phyloP scores from a whole-genome alignment of 1,140 invertebrate species.

The Papilio xuthus region DNA sequence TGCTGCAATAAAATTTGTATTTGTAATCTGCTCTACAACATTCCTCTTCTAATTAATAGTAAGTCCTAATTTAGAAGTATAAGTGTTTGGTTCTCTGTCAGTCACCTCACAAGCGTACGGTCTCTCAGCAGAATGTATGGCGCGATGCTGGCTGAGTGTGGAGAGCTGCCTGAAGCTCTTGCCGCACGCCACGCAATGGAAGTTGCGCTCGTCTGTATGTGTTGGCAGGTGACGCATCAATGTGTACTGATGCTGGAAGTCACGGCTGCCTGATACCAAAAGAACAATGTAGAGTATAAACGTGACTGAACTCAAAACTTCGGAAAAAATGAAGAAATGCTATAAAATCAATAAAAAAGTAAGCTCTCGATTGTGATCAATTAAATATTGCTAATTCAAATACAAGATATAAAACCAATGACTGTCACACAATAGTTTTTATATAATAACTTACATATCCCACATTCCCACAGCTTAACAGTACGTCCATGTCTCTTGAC shows the following conservation, averaged over 20 bases:
- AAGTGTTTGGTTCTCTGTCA: background rate
- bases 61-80: background rate
- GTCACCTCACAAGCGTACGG: conserved; percentile 87
- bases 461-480: conserved; percentile 86
- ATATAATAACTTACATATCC: conserved; percentile 83
- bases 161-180: conserved; percentile 91
- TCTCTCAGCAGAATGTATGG: conserved; percentile 87
- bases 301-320: too few species aligned
- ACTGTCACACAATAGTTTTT: background rate
- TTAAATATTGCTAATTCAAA: too few species aligned
- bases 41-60: background rate
- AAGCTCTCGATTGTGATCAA: too few species aligned
- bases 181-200: conserved; percentile 89
- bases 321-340: too few species aligned
- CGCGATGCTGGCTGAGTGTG: conserved; percentile 87
- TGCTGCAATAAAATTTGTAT: too few species aligned
- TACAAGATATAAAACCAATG: too few species aligned
- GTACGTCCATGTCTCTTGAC: conserved; percentile 84
- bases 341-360: too few species aligned
- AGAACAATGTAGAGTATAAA: too few species aligned
- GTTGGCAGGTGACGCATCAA: conserved; percentile 91
- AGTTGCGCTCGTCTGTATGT: conserved; percentile 91
- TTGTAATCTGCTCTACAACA: background rate
- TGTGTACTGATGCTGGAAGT: conserved; percentile 89
- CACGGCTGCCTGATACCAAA: conserved; percentile 81